These are phyloP conservation scores for Drosophila punjabiensis DNA, from an alignment of 1,140 invertebrate genomes.

Conservation along the genomic window DNA sequence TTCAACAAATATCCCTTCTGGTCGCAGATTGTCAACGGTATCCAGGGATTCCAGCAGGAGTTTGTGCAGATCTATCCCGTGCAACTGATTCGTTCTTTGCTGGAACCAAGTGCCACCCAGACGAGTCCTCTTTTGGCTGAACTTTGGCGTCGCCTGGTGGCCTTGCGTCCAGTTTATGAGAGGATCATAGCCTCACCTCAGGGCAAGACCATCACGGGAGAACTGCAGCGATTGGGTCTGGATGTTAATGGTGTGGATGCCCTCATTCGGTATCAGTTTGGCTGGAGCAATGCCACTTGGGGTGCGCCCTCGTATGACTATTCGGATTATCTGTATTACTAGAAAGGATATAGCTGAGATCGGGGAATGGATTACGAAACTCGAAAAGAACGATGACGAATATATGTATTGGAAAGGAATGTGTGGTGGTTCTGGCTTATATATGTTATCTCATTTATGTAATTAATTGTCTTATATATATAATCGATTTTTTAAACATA, in stretches of 20 bases:
- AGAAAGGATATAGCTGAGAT: not conserved
- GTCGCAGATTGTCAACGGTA: conserved; percentile 60
- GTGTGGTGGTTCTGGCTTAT: not conserved
- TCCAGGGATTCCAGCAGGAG: conserved; percentile 69
- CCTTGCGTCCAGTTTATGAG: conserved; percentile 67
- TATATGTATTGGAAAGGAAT: too few relatives aligned
- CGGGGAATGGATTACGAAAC: not conserved
- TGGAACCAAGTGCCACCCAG: conserved; percentile 54
- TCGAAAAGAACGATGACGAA: not conserved
- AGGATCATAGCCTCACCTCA: conserved; percentile 51
- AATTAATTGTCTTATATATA: not conserved
- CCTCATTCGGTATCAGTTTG: conserved; percentile 59
- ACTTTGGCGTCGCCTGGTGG: conserved; percentile 67
- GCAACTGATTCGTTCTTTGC: conserved; percentile 47
- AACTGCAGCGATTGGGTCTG: conserved; percentile 57
- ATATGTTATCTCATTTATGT: not conserved
- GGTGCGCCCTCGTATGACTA: conserved; percentile 33
- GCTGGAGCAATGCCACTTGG: conserved; percentile 61
- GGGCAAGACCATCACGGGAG: conserved; percentile 21
- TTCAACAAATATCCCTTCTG: conserved; percentile 74
- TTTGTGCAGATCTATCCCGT: conserved; percentile 59
- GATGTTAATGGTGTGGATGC: conserved; percentile 46
- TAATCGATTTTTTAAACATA: not conserved
- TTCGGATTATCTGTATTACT: conserved; percentile 38
- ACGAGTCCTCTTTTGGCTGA: conserved; percentile 55